Evolutionary conservation across 2,888 invertebrate genomes (phyloP).

Genomic region (Dicranocentrus wangi): DNA sequence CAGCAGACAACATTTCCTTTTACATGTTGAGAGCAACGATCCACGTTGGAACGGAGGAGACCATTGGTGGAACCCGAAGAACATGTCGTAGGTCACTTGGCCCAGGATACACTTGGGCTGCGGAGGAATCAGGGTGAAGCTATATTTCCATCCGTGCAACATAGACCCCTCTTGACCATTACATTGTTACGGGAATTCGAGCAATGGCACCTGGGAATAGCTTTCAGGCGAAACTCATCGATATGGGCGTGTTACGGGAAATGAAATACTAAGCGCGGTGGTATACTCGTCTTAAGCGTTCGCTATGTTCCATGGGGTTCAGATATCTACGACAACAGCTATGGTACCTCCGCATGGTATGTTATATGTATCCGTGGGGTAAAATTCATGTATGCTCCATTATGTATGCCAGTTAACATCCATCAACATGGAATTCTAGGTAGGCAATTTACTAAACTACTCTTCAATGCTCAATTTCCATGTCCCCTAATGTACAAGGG

Average conservation of each 20-base stretch:
- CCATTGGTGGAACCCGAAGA: slow-evolving; percentile 48
- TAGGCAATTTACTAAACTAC: slow-evolving; percentile 63
- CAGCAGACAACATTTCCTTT: slow-evolving; percentile 59
- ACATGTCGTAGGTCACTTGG: slow-evolving; percentile 65
- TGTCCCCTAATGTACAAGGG: slow-evolving; percentile 41
- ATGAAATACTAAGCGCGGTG: neutral
- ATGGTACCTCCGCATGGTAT: slow-evolving; percentile 17
- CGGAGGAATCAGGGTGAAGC: slow-evolving; percentile 51
- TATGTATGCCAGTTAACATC: slow-evolving; percentile 39
- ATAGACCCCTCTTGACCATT: slow-evolving; percentile 20
- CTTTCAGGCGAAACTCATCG: slow-evolving; percentile 36
- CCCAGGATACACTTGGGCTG: slow-evolving; percentile 34
- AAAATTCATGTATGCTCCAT: slow-evolving; percentile 37
- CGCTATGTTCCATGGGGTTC: slow-evolving; percentile 62
- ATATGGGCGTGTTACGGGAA: slow-evolving; percentile 55
- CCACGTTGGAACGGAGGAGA: slow-evolving; percentile 39
- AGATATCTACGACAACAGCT: slow-evolving; percentile 21
- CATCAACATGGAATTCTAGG: slow-evolving; percentile 54
- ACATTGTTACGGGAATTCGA: slow-evolving; percentile 46
- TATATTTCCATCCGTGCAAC: slow-evolving; percentile 49
- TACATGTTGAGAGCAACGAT: slow-evolving; percentile 53
- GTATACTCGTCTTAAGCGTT: slow-evolving; percentile 61
- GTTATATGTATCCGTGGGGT: slow-evolving; percentile 17
- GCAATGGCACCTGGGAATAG: neutral
- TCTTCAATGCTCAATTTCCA: slow-evolving; percentile 44